Percentiles rank a stretch among this genome's conserved stretches.
Conservation (phyloP, 1,140 invertebrate species). For the Brachionus rubens region DNA sequence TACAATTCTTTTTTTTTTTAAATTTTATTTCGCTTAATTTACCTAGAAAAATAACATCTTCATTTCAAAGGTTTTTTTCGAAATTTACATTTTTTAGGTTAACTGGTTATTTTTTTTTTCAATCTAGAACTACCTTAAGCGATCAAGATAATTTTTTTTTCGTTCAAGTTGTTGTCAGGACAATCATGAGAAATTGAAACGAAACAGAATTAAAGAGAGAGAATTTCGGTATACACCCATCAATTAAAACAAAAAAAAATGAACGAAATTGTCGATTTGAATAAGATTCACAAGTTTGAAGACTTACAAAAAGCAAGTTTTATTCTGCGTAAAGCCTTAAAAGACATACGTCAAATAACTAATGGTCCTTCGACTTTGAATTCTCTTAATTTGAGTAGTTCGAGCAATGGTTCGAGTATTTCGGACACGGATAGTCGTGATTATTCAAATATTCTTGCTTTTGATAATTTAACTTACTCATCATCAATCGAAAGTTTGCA, state of each 20-base stretch:
- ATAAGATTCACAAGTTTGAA: slow-evolving; percentile 10
- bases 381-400: neutral
- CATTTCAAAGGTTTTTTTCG: too few relatives aligned
- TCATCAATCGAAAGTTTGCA: slow-evolving; percentile 27
- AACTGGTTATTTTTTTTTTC: too few relatives aligned
- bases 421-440: neutral
- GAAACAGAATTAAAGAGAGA: neutral
- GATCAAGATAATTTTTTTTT: slow-evolving; percentile 13
- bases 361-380: neutral
- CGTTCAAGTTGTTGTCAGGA: slow-evolving; percentile 26
- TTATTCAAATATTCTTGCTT: neutral
- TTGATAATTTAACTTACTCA: slow-evolving; percentile 35
- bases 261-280: slow-evolving; percentile 19
- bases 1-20: neutral
- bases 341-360: slow-evolving; percentile 16
- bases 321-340: slow-evolving; percentile 17
- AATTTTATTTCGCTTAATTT: slow-evolving; percentile 1
- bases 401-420: slow-evolving; percentile 9
- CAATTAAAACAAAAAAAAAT: neutral
- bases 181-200: slow-evolving; percentile 8
- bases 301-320: slow-evolving; percentile 28
- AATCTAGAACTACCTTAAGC: too few relatives aligned
- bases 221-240: neutral
- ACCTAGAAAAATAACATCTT: neutral
- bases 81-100: too few relatives aligned